Evolutionary conservation across 2,888 invertebrate genomes (phyloP).

Genomic region (Tenthredo scrophulariae): DNA sequence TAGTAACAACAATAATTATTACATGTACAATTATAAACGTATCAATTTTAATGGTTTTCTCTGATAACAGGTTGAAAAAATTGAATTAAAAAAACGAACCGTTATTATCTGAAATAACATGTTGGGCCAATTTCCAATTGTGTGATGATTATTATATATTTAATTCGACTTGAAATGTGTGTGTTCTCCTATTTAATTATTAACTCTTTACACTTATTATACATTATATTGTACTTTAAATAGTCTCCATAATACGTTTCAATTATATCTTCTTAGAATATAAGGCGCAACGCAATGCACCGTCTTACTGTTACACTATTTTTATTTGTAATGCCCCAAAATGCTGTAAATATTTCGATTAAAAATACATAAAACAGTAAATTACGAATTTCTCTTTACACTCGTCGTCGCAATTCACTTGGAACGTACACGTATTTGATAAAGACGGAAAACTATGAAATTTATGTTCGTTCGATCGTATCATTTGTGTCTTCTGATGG

Average conservation of each 20-base stretch:
- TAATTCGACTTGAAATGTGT: slow-evolving; percentile 61
- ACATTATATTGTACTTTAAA: slow-evolving; percentile 36
- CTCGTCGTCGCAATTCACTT: neutral
- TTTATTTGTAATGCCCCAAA: slow-evolving; percentile 65
- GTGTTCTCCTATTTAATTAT: slow-evolving; percentile 64
- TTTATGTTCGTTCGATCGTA: no score
- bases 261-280: slow-evolving; percentile 50
- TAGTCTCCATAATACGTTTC: slow-evolving; percentile 53
- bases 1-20: neutral
- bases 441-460: no score
- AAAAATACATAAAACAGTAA: slow-evolving; percentile 57
- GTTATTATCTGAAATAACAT: slow-evolving; percentile 6
- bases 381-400: slow-evolving; percentile 77
- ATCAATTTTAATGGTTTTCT: neutral
- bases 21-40: neutral
- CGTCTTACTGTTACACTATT: slow-evolving; percentile 61
- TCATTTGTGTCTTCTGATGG: no score
- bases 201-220: slow-evolving; percentile 57
- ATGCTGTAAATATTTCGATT: slow-evolving; percentile 71
- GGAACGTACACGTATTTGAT: neutral
- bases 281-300: slow-evolving; percentile 55
- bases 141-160: slow-evolving; percentile 56
- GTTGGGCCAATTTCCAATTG: slow-evolving; percentile 43
- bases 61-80: neutral
- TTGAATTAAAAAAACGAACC: neutral